Base-by-base conservation (phyloP, 2,113 vertebrate species). In the Petaurus breviceps region DNA sequence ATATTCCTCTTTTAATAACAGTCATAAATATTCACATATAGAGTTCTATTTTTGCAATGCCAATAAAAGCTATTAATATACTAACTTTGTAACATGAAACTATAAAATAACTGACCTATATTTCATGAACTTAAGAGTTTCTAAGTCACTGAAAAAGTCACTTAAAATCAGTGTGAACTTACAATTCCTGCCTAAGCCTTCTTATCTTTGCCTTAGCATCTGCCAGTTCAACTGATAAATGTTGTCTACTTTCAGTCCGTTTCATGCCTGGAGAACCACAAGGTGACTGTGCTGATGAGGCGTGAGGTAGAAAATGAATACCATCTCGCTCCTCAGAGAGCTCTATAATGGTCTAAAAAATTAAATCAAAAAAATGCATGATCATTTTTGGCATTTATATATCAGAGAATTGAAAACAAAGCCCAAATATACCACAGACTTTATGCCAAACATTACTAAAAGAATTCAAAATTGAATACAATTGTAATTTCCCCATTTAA, bases 201-300 rank as follows among this genome's bases (percentile, higher is more conserved):
- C 99, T 98, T 97, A 99, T 99, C 98, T 99, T 99, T 95, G 99
- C 99, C 98, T 99, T 99, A 98, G 99, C 99, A 68, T 99, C 99
- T 11, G 99, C 99, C 61, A 99, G 96, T 98, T 99, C 99, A 96
- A 99, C 99, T 0, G 99, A 99, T 84, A 99, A 99, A 98, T 99
- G 99, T 96, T 99, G 99, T 31, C 99, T 98, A 98, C 99, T 99
- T 97, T 99, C 99, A 0, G 99, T 99, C 97, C 99, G 99, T 90
- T 99, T 99, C 99, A 99, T 99, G 96, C 99, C 99, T 46, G 99
- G 99, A 77, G 99, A 99, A 61, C 99, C 99, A 43, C 99, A 98
- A 19, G 99, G 99, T 4, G 99, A 99, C 77, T 99, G 99, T 91
- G 98, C 98, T 8, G 99, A 98, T 19, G 98, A 97, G 46, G 98